Base-by-base conservation (phyloP, 2,888 invertebrate species). In the Oligia fasciuncula region DNA sequence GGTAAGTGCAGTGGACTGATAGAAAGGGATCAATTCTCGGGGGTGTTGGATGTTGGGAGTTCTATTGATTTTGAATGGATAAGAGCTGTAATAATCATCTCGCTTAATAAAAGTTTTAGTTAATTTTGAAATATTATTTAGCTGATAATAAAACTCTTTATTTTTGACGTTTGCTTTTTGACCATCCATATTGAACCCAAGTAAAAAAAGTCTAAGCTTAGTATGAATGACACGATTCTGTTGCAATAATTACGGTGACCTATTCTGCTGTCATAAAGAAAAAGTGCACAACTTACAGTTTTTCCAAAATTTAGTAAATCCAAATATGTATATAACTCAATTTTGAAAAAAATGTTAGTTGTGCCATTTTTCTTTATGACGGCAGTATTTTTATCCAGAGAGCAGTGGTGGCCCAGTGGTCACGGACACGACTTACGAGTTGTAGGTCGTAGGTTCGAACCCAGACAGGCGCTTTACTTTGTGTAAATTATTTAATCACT, bases 1-100 rank as follows among this genome's bases (percentile, higher is more conserved):
- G 60, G 80, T 83, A 85, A 85, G 63, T 85, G 78, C 74, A 80
- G 68, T 78, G 77, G 81, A 78, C 63, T 80, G 76, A 67, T 74
- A 63, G 85, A 85, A 85, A 86, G 81, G 69, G 83, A 80, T 67
- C 67, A 77, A 85, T 85, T 80, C 35, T 43, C 19, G 14, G 40
- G 43, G 63, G 46, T 63, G 23, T 40, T 51, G 40, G 13, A 51
- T 23, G 8, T 60, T 65, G 17, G 19, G 11, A 63, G 13, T 68
- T 76, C 2, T 13, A 57, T 71, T 62, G 66, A 73, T 67, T 49
- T 66, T 19, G 8, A 13, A n/a, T 19, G 0, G 3, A 9, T 19
- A 11, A 19, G 0, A 65, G 1, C 2, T 19, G 0, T 57, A 23
- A 17, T 51, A n/a, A 23, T 23, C 57, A 4, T 57, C 4, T 57